These are phyloP conservation scores for Diadema setosum DNA, from an alignment of 35 echinoderm and acorn worm genomes.

Conservation along the genomic window DNA sequence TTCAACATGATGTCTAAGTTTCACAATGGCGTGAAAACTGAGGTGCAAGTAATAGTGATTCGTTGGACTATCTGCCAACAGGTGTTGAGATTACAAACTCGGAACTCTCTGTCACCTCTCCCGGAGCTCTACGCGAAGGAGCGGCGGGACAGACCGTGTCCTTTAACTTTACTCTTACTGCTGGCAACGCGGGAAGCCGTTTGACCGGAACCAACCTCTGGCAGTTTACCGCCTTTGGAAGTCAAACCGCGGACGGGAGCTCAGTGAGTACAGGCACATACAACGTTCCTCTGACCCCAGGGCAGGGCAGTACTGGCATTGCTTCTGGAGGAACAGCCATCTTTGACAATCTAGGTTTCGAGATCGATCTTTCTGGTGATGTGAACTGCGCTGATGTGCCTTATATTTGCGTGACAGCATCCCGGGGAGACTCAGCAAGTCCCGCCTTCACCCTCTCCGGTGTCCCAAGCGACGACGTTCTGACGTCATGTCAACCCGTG, in stretches of 20 bases:
- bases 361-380: neutral
- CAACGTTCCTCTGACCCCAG: neutral
- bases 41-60: too few species aligned
- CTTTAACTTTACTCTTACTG: conserved; percentile 27
- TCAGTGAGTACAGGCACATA: neutral
- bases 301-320: neutral
- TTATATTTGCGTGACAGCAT: conserved; percentile 48
- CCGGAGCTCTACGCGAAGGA: neutral
- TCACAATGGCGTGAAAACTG: too few species aligned
- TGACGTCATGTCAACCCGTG: conserved; percentile 21
- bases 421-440: neutral
- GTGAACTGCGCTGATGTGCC: conserved; percentile 27
- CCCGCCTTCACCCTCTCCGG: conserved; percentile 36
- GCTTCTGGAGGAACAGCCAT: neutral
- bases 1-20: too few species aligned
- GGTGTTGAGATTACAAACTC: conserved; percentile 53
- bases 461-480: conserved; percentile 23
- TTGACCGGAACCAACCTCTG: conserved; percentile 38
- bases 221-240: conserved; percentile 35
- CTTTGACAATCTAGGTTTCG: neutral
- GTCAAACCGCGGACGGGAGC: neutral
- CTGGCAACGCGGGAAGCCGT: neutral
- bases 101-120: neutral
- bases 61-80: too few species aligned
- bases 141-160: neutral